A percentile compares a stretch with the other conserved stretches of the same genome.
Evolutionary conservation across 2,113 vertebrate genomes (phyloP).

Genomic region (Sander lucioperca): DNA sequence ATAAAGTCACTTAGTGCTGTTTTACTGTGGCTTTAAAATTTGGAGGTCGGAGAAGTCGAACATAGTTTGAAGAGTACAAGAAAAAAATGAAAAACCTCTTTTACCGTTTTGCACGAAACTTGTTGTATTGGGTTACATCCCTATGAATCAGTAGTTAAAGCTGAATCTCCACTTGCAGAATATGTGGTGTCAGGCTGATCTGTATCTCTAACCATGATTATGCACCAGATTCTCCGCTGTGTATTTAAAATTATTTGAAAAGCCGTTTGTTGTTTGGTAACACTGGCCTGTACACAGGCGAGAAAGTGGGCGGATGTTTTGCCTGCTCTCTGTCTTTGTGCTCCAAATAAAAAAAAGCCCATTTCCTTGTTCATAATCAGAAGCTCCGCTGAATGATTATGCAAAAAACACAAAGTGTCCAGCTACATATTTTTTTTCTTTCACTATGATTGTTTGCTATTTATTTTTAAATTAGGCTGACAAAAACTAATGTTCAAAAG

Average conservation of each 20-base stretch:
- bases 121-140: background rate
- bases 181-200: too few species aligned
- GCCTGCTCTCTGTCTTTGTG: constrained; percentile 30
- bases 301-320: constrained; percentile 46
- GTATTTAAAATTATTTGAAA: constrained; percentile 12
- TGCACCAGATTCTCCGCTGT: background rate
- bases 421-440: background rate
- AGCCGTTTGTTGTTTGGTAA: constrained; percentile 12
- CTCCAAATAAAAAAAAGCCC: constrained; percentile 46
- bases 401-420: background rate
- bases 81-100: background rate
- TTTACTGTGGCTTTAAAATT: background rate
- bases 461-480: constrained; percentile 33
- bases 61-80: background rate
- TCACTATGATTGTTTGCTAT: background rate
- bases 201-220: background rate
- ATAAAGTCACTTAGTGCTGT: background rate
- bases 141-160: background rate
- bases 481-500: background rate
- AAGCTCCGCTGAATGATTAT: constrained; percentile 8
- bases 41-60: background rate
- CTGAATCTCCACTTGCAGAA: constrained; percentile 3
- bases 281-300: background rate
- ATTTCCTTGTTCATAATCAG: constrained; percentile 33
- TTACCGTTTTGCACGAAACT: too few species aligned